phyloP scores from a whole-genome alignment of 2,113 vertebrate genomes.

The Thunnus thynnus region DNA sequence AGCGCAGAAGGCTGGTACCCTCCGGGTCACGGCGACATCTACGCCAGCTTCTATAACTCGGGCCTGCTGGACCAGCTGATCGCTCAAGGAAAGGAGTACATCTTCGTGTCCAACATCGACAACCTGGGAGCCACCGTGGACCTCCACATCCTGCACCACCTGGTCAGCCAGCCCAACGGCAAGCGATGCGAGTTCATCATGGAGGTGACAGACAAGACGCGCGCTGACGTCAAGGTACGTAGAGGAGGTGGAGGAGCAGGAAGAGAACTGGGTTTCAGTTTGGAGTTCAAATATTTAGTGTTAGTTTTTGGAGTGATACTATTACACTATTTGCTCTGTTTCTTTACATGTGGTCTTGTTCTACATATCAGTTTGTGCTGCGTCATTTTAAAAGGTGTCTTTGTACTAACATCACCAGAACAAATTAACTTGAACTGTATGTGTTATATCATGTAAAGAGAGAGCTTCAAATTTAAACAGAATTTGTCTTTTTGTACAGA shows the following conservation, averaged over 20 bases:
- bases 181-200: conserved; percentile 97
- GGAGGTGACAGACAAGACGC: conserved; percentile 99
- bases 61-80: conserved; percentile 94
- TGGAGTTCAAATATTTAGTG: no score
- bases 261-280: neutral
- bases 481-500: no score
- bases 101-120: conserved; percentile 99
- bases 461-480: no score
- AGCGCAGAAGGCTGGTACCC: conserved; percentile 96
- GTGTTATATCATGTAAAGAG: no score
- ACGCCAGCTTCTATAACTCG: conserved; percentile 96
- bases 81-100: conserved; percentile 95
- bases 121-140: conserved; percentile 99
- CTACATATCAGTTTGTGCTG: no score
- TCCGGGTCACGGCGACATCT: conserved; percentile 97
- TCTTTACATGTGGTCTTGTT: no score
- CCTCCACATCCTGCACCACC: conserved; percentile 97
- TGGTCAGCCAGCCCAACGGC: conserved; percentile 93
- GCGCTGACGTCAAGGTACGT: conserved; percentile 96
- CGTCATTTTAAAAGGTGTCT: no score
- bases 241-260: neutral
- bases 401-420: no score
- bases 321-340: no score
- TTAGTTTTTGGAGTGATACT: no score
- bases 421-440: no score